Percentiles rank a stretch among this genome's conserved stretches.
phyloP scores from a whole-genome alignment of 2,113 vertebrate species.

The Neoarius graeffei region DNA sequence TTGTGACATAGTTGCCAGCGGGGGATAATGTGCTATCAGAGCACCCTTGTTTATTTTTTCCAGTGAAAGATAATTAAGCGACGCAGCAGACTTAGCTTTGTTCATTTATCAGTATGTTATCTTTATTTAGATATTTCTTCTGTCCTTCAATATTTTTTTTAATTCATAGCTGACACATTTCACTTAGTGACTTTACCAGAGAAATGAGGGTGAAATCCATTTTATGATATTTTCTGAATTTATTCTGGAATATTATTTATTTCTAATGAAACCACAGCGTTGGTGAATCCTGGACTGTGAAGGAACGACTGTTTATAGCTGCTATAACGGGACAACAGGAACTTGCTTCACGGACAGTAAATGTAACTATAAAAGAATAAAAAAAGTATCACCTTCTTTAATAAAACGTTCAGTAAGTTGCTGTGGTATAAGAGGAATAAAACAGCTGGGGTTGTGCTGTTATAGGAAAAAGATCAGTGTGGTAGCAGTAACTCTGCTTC shows the following conservation, averaged over 20 bases:
- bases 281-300: background rate
- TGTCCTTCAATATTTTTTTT: background rate
- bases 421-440: background rate
- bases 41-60: no score
- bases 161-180: background rate
- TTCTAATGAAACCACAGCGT: background rate
- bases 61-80: background rate
- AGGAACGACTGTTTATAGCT: background rate
- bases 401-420: background rate
- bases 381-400: background rate
- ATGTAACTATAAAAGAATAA: background rate
- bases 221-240: background rate
- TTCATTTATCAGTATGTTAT: background rate
- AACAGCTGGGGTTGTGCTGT: background rate
- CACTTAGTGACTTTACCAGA: no score
- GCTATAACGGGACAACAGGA: background rate
- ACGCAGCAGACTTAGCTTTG: no score
- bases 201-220: no score
- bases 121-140: background rate
- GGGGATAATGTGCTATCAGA: no score
- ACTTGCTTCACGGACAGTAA: background rate
- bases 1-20: no score
- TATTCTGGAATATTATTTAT: background rate
- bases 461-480: background rate
- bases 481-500: background rate